Base-by-base conservation (phyloP, 2,888 invertebrate species). In the Tholera decimalis region DNA sequence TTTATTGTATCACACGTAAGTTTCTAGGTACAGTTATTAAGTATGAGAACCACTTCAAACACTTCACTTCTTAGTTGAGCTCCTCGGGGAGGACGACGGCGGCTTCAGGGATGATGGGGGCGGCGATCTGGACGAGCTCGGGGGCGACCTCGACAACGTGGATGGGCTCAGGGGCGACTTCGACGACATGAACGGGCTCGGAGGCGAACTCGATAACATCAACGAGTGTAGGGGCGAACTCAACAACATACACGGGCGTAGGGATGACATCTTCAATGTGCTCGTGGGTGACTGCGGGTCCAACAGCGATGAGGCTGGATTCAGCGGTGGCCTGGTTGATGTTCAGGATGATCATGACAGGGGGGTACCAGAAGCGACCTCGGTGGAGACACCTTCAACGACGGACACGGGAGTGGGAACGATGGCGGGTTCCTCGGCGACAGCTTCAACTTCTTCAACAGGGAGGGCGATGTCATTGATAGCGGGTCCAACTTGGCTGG, bases 301-400 rank as follows among this genome's bases (percentile, higher is more conserved):
- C 41, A 15, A 62, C 54, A 57, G 57, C 44, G 0, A 59, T 5
- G 20, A 61, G 62, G 43, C 43, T 77, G 53, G 71, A 43, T 20
- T 57, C 70, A 46, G 71, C 71, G n/a, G n/a, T n/a, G 15, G 80
- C 77, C 66, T 80, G 70, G 65, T 82, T 81, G 70, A 85, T 81
- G 83, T 87, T 88, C 73, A 88, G 59, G 82, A 87, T 84, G 78
- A 88, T 86, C 77, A 87, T 85, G 28, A 87, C 85, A 85, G 76
- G 28, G 84, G 83, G 60, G 80, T 57, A 58, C 60, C 66, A 47
- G 69, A 53, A 60, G 67, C 66, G n/a, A 49, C 47, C 15, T 56
- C 62, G 13, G 63, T 15, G 26, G 61, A 51, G 61, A 67, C 72
- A 28, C 53, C 33, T 13, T 63, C 62, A 13, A 44, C 66, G 30